Conservation (phyloP, 2,888 invertebrate species). For the Syritta pipiens region DNA sequence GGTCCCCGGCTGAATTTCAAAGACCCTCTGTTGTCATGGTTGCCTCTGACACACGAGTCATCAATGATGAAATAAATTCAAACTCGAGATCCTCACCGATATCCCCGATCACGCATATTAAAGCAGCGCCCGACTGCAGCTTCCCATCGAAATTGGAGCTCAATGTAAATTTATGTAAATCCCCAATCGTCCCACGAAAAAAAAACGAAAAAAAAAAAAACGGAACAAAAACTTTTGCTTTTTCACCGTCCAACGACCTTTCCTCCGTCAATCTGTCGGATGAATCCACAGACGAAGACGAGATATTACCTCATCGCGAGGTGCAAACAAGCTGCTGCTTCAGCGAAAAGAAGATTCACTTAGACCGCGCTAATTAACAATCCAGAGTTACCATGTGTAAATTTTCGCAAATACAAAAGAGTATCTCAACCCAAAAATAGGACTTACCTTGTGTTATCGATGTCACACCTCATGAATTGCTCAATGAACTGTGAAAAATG, state of each 20-base stretch:
- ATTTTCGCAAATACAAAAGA: background rate
- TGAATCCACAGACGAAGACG: no score
- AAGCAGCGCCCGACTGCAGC: no score
- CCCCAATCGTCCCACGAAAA: background rate
- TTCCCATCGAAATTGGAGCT: background rate
- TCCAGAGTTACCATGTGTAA: background rate
- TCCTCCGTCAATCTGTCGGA: no score
- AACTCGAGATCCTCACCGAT: no score
- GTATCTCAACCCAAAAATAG: background rate
- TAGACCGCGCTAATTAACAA: background rate
- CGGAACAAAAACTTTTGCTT: constrained; percentile 16
- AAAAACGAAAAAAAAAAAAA: no score
- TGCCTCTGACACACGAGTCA: no score
- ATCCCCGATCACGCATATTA: no score
- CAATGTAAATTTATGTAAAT: constrained; percentile 9
- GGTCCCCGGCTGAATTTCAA: no score
- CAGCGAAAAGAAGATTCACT: background rate
- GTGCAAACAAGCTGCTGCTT: constrained; percentile 22
- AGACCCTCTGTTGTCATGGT: no score
- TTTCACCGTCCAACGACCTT: no score
- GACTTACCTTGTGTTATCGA: constrained; percentile 64
- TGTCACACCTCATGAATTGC: constrained; percentile 66
- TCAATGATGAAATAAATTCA: no score
- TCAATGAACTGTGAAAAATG: constrained; percentile 47
- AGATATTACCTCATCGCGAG: constrained; percentile 12